phyloP scores from a whole-genome alignment of 2,888 invertebrate genomes.

The Drosophila nr. perissopoda region DNA sequence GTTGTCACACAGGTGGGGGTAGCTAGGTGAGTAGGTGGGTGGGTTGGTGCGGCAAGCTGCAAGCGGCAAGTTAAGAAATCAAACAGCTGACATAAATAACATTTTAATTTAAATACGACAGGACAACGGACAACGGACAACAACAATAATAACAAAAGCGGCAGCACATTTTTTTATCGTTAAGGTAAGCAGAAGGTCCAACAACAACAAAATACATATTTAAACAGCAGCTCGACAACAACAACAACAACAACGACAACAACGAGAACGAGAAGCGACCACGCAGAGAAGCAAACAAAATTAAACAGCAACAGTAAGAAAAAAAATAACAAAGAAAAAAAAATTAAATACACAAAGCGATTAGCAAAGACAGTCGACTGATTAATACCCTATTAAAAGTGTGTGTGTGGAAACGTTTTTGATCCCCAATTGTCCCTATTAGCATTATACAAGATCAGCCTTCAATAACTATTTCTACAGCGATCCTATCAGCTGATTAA shows the following conservation, averaged over 20 bases:
- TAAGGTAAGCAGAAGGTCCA: constrained; percentile 72
- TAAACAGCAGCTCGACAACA: constrained; percentile 62
- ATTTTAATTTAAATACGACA: constrained; percentile 80
- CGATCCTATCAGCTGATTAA: background rate
- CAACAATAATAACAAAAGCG: constrained; percentile 47
- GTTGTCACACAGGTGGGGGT: constrained; percentile 22
- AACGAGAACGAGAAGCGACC: constrained; percentile 31
- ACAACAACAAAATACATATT: constrained; percentile 66
- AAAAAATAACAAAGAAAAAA: constrained; percentile 16
- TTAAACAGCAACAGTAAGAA: constrained; percentile 62
- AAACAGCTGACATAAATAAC: constrained; percentile 81
- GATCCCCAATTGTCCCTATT: background rate
- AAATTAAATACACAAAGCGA: constrained; percentile 22
- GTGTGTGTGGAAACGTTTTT: background rate
- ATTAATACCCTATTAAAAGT: constrained; percentile 16
- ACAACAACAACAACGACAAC: constrained; percentile 14
- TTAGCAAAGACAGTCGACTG: background rate
- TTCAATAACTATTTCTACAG: background rate
- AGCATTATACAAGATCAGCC: background rate
- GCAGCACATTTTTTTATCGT: constrained; percentile 70
- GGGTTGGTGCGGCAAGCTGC: constrained; percentile 36
- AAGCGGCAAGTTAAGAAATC: constrained; percentile 72
- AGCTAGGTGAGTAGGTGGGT: constrained; percentile 2
- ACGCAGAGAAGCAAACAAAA: constrained; percentile 70
- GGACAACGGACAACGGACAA: constrained; percentile 66